Evolutionary conservation across 2,888 invertebrate species (phyloP), one percentile per base, ranked within the genome.

Genomic region (Sussaba pulchella): DNA sequence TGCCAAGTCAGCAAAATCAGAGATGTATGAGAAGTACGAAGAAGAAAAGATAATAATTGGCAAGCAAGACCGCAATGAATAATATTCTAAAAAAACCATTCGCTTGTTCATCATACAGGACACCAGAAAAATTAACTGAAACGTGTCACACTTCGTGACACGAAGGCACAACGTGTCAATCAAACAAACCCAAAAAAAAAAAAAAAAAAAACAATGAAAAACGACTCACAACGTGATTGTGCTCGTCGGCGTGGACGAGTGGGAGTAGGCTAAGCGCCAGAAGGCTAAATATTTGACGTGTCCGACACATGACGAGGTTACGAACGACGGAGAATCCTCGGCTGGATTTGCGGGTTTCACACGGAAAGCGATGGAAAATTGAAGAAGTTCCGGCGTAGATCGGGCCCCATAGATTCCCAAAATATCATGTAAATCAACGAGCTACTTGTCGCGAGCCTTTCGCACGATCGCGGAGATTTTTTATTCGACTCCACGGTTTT

Each of bases 181-280:
- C n/a, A n/a, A 31, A 31, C 6, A 31, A 31, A 6, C 31, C 4
- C 31, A 6, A 31, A 31, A 31, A 2, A 52, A 24, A 24, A 1
- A 5, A 78, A 57, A 41, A 43, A 47, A 10, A 17, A 61, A 81
- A 45, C 72, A 63, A 57, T 64, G 74, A 36, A 64, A 21, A 50
- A 52, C 78, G 88, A 94, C 95, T 95, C 93, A 96, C 96, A 90
- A 94, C 92, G 92, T 97, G 97, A 92, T 94, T 95, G 92, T 97
- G 97, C 93, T 97, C 97, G 91, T 97, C 97, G 93, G 88, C 94
- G 59, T 69, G 83, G 73, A 83, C 86, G 66, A 85, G 78, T 43
- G 88, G 86, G 73, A 90, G 85, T 64, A 89, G 85, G 81, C 86
- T 83, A 79, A 88, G 81, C 69, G 87, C 87, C 85, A 91, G 83